Evolutionary conservation across 2,113 vertebrate genomes (phyloP), one percentile per base, ranked within the genome.

Genomic region (Clupea harengus): DNA sequence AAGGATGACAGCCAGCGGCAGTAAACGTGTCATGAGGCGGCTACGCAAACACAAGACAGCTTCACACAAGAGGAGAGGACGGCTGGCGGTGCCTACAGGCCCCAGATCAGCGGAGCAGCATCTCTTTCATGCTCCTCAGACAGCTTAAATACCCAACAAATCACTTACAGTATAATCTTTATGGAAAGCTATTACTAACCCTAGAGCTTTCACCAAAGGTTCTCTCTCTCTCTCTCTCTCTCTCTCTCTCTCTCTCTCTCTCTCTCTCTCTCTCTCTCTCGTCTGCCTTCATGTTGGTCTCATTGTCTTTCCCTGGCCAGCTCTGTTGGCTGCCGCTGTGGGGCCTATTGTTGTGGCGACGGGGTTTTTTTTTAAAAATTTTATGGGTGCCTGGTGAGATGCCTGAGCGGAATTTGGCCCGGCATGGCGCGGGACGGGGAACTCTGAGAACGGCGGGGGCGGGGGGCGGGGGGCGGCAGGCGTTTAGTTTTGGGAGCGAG

Each of bases 121-220:
- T 22, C 25, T 13, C 18, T 75, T 57, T 28, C n/a, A 75, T 45
- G 5, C 32, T 39, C 81, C 3, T 32, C 57, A 20, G 60, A 82
- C 67, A 46, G 28, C 83, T 84, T 85, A 85, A 83, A 88, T 78
- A 89, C 82, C 86, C 44, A 87, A 90, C 84, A 88, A 89, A 91
- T 87, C 88, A 44, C 75, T 10, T 28, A 47, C 44, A 44, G 85
- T 44, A 49, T n/a, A 52, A 78, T 82, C 85, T 28, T 72, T 46
- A 85, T 83, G 45, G 85, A 32, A 78, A 44, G 72, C 25, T 78
- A 39, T 78, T 39, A 78, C 25, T 78, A n/a, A n/a, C n/a, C n/a
- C n/a, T n/a, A n/a, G 72, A 32, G 72, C 28, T 78, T 32, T 78
- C 13, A 32, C 72, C 8, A 39, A 54, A 86, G 57, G 54, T 75